Conservation (phyloP, 2,888 invertebrate genomes). For the Theretra japonica region DNA sequence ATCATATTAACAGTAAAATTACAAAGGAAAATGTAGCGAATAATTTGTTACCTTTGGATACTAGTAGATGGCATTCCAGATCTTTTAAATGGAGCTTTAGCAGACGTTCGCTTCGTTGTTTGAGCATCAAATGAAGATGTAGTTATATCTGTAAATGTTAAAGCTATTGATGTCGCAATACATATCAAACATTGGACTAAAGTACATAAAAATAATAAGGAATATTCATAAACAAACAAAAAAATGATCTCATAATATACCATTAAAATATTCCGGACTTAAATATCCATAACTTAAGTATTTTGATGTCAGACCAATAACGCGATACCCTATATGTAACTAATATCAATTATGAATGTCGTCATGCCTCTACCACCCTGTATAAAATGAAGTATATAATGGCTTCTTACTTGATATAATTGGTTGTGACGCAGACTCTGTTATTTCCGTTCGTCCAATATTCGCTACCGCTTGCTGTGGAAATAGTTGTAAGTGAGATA, state of each 20-base stretch:
- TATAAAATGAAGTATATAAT: background rate
- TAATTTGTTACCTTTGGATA: conserved; percentile 65
- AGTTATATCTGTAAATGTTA: conserved; percentile 61
- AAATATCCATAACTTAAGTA: too few relatives aligned
- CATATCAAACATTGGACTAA: too few relatives aligned
- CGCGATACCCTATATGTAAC: too few relatives aligned
- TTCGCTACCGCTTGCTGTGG: conserved; percentile 62
- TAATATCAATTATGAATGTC: too few relatives aligned
- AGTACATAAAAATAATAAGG: too few relatives aligned
- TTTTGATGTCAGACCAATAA: too few relatives aligned
- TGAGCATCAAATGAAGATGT: conserved; percentile 72
- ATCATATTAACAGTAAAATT: background rate
- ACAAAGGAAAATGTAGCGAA: background rate
- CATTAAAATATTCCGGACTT: too few relatives aligned
- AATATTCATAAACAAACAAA: too few relatives aligned
- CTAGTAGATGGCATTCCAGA: conserved; percentile 71
- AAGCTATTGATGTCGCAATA: too few relatives aligned
- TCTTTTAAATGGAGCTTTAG: conserved; percentile 74
- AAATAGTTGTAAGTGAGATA: conserved; percentile 24
- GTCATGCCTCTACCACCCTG: too few relatives aligned
- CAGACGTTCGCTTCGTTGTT: conserved; percentile 68
- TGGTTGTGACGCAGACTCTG: conserved; percentile 78
- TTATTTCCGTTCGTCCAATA: conserved; percentile 72
- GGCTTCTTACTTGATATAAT: conserved; percentile 74
- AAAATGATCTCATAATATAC: too few relatives aligned